A percentile compares a stretch with the other conserved stretches of the same genome.
phyloP scores from a whole-genome alignment of 2,888 invertebrate species.

The Prosopocoilus inquinatus region DNA sequence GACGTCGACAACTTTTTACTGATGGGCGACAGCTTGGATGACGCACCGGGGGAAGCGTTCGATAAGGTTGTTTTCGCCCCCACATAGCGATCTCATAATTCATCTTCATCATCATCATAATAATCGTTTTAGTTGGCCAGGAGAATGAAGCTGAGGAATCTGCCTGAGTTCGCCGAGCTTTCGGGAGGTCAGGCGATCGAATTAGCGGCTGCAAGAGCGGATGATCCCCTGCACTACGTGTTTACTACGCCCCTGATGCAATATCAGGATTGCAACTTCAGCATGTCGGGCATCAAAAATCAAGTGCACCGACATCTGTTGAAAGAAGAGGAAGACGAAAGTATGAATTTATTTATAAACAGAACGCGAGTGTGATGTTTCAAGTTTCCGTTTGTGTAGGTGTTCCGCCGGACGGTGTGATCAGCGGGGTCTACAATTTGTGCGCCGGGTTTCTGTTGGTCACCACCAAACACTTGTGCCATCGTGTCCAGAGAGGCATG shows the following conservation, averaged over 20 bases:
- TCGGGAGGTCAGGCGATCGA: slow-evolving; percentile 89
- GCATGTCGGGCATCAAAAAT: slow-evolving; percentile 81
- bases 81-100: neutral
- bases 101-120: too few relatives aligned
- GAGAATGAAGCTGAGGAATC: slow-evolving; percentile 75
- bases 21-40: slow-evolving; percentile 77
- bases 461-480: slow-evolving; percentile 74
- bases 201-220: slow-evolving; percentile 66
- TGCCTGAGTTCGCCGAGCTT: slow-evolving; percentile 69
- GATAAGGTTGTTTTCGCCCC: slow-evolving; percentile 70
- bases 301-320: slow-evolving; percentile 48
- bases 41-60: slow-evolving; percentile 90
- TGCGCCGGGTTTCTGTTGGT: slow-evolving; percentile 83
- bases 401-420: slow-evolving; percentile 64
- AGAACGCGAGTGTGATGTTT: neutral
- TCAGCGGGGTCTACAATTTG: slow-evolving; percentile 75
- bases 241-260: slow-evolving; percentile 66
- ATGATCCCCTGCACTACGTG: slow-evolving; percentile 62
- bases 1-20: slow-evolving; percentile 73
- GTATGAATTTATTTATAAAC: slow-evolving; percentile 18
- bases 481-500: slow-evolving; percentile 81
- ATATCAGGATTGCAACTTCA: slow-evolving; percentile 83
- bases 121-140: slow-evolving; percentile 66
- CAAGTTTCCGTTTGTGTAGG: slow-evolving; percentile 43
- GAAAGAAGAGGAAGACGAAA: slow-evolving; percentile 23